Base-by-base conservation (phyloP, 2,888 invertebrate genomes). In the Smittia aterrima region DNA sequence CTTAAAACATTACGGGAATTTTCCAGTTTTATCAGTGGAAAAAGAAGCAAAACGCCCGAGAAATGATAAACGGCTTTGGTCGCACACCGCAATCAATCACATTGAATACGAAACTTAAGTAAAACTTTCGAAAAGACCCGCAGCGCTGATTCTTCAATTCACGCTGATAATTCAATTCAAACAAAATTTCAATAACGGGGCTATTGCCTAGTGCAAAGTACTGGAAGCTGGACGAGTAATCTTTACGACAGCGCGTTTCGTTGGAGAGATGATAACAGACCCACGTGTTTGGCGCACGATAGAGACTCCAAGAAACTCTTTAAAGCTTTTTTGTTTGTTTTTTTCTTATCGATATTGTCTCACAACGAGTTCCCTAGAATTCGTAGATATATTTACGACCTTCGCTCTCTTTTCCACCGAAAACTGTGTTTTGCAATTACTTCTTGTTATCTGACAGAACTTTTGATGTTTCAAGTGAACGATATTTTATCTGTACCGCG, bases 31-130 rank as follows among this genome's bases (percentile, higher is more conserved):
- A 64, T 64, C 64, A 27, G n/a, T 22, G 18, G 18, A 18, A 58
- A 58, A 58, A 2, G 20, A n/a, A 58, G 20, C 58, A 58, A 18
- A 64, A 27, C 20, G n/a, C 27, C 7, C 25, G 64, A 27, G 22
- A 64, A 64, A 13, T n/a, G 64, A 64, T 27, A 58, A 58, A 58
- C 47, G 58, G 58, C n/a, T n/a, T 58, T 58, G n/a, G 58, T 18
- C 22, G n/a, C 58, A 47, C 47, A 38, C 4, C 11, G 32, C 47
- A 58, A 68, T 68, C 68, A 68, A 68, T 68, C 68, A 68, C 40
- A 38, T 20, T 67, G n/a, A 40, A 67, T 27, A 47, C 16, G 47
- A 47, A 38, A 18, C n/a, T 58, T 58, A 13, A 58, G n/a, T 3
- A 6, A 58, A 22, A 58, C 58, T 58, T 58, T 58, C 58, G 58